phyloP scores from a whole-genome alignment of 1,140 invertebrate genomes.

The Harpegnathos saltator region DNA sequence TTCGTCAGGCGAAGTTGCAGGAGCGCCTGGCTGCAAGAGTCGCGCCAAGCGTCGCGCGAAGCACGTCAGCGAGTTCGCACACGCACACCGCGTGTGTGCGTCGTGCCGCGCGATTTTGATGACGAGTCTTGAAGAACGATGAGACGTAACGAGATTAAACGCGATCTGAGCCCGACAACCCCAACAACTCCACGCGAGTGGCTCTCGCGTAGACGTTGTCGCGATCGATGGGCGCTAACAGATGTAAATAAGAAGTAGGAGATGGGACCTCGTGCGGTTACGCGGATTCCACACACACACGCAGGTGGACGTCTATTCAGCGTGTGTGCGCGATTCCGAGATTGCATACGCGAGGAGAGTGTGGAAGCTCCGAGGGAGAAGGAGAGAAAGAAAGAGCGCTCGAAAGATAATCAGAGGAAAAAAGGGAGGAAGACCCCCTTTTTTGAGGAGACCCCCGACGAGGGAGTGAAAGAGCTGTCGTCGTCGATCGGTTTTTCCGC shows the following conservation, averaged over 20 bases:
- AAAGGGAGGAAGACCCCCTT: background rate
- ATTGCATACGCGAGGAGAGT: background rate
- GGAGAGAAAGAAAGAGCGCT: no score
- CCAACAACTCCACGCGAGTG: background rate
- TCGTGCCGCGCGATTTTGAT: no score
- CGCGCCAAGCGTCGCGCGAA: no score
- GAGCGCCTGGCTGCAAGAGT: no score
- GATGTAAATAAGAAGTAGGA: background rate
- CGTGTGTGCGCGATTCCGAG: conserved; percentile 27
- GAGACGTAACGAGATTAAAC: background rate
- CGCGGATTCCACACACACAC: background rate
- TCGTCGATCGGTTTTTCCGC: conserved; percentile 26
- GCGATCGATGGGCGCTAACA: background rate
- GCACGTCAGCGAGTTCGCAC: no score
- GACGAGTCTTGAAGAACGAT: no score
- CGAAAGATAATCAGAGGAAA: no score
- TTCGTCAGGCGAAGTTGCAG: no score
- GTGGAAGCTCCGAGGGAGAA: background rate
- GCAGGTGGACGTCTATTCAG: background rate
- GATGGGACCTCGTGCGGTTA: no score
- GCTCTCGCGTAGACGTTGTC: background rate
- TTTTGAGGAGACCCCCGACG: background rate
- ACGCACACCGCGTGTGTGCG: no score
- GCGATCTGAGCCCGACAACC: background rate
- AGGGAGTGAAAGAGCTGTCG: conserved; percentile 14